phyloP scores from a whole-genome alignment of 1,140 invertebrate genomes.

The Pseudomyrmex sp. region DNA sequence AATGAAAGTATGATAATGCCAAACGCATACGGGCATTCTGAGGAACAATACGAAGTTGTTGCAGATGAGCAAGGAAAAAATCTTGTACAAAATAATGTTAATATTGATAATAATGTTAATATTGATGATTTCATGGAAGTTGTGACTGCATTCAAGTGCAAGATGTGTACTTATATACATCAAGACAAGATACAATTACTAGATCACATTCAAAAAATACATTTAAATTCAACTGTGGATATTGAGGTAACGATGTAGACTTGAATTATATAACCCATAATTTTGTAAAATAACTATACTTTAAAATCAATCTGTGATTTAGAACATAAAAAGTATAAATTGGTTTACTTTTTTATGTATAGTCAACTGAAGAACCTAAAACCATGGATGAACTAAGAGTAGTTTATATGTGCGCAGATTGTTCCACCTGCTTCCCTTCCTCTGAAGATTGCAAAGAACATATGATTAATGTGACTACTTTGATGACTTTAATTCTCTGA shows the following conservation, averaged over 20 bases:
- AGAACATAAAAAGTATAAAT: conserved; percentile 14
- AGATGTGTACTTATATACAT: conserved; percentile 80
- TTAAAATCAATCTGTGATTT: conserved; percentile 13
- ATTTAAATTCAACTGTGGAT: conserved; percentile 73
- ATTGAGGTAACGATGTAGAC: conserved; percentile 53
- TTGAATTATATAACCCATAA: not conserved
- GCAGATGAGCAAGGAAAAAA: conserved; percentile 60
- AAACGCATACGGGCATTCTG: conserved; percentile 53
- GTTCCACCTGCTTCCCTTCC: conserved; percentile 84
- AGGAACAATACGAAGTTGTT: conserved; percentile 62
- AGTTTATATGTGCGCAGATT: conserved; percentile 85
- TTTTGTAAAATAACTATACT: not conserved
- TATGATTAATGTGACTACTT: conserved; percentile 82
- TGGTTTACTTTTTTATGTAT: conserved; percentile 26
- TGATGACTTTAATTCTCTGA: conserved; percentile 29
- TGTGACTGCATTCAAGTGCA: conserved; percentile 81
- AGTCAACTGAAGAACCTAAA: conserved; percentile 71
- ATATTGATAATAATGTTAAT: conserved; percentile 75
- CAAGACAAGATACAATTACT: conserved; percentile 78
- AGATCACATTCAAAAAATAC: conserved; percentile 78
- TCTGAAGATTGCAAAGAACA: conserved; percentile 84
- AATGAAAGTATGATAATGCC: conserved; percentile 58
- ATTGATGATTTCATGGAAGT: conserved; percentile 80
- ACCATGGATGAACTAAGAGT: conserved; percentile 75
- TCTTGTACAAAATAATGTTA: conserved; percentile 69